Evolutionary conservation across 2,888 invertebrate species (phyloP), one percentile per base, ranked within the genome.

Genomic region (Balanococcus diminutus): DNA sequence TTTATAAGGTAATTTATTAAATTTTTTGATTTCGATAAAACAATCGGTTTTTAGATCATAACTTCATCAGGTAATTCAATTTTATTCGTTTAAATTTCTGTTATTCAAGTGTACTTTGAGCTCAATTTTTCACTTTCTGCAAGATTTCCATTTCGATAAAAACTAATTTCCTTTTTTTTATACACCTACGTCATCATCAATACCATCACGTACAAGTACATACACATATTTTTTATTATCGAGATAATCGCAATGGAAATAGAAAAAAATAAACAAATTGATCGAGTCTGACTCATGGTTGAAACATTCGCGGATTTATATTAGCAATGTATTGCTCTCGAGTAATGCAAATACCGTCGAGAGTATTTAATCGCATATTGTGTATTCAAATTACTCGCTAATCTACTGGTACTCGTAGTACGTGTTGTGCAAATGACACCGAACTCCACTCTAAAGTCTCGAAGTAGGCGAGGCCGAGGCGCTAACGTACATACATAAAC

Each of bases 381-480:
- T 28, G 67, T 67, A 67, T 67, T 67, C 67, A 67, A 67, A 67
- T 67, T 67, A 67, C 28, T 28, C 67, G 67, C 67, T 67, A 67
- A 67, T 67, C 28, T 28, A 3, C 28, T 56, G 22, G 56, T 56
- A 28, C 11, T 11, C 9, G 61, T 16, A 16, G 31, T 67, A 67
- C 28, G 28, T 67, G n/a, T 61, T 61, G 25, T 25, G 25, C 25
- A 61, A 25, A 61, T 25, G 61, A 8, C 61, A 61, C 61, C 11
- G 9, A 5, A 46, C 2, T 25, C 28, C 2, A 22, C 22, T 56
- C 56, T n/a, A n/a, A 19, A 56, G 56, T 19, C 42, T 42, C 42
- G 42, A 9, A 42, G 11, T 42, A 8, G n/a, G n/a, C n/a, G n/a
- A 31, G 67, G 67, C 28, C 28, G 67, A 67, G 67, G 28, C 28